Base-by-base conservation (phyloP, 2,888 invertebrate species). In the Pristionchus fissidentatus region DNA sequence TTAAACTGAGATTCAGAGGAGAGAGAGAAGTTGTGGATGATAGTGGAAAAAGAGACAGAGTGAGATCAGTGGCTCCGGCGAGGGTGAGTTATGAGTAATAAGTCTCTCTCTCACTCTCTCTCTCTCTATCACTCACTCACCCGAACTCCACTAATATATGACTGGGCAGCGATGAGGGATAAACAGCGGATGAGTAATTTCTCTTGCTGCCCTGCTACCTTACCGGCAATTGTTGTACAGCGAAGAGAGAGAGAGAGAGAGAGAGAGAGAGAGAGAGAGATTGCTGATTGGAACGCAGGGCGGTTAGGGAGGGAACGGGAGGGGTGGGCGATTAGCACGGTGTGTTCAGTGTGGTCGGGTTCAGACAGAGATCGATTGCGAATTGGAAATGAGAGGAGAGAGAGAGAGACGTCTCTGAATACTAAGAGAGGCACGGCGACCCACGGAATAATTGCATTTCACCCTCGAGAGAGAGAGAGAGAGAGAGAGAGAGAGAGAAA, bases 101-200 rank as follows among this genome's bases (percentile, higher is more conserved):
- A 22, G 13, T n/a, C 22, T 55, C 55, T 22, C 55, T 55, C 55
- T 55, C 22, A 70, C 70, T 41, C 70, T 32, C 38, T 22, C 70
- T n/a, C n/a, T n/a, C n/a, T n/a, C n/a, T n/a, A n/a, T n/a, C n/a
- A n/a, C n/a, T n/a, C n/a, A n/a, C n/a, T n/a, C n/a, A n/a, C n/a
- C n/a, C n/a, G n/a, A n/a, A n/a, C n/a, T n/a, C n/a, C n/a, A n/a
- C 70, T 70, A 70, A 70, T 70, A 38, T 41, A 70, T 70, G 70
- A 10, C 22, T 3, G 19, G 62, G 32, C 10, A 49, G 49, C 13
- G 49, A 49, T 13, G 49, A 49, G 19, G 49, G 19, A 19, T 49
- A 49, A 49, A 75, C 49, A 75, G 22, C 22, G 49, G 49, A 32
- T 75, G 75, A 75, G 46, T 52, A 75, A 52, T 46, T 46, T 46